These are phyloP conservation scores for Corythoichthys intestinalis DNA, from an alignment of 2,113 vertebrate species.

Conservation along the genomic window DNA sequence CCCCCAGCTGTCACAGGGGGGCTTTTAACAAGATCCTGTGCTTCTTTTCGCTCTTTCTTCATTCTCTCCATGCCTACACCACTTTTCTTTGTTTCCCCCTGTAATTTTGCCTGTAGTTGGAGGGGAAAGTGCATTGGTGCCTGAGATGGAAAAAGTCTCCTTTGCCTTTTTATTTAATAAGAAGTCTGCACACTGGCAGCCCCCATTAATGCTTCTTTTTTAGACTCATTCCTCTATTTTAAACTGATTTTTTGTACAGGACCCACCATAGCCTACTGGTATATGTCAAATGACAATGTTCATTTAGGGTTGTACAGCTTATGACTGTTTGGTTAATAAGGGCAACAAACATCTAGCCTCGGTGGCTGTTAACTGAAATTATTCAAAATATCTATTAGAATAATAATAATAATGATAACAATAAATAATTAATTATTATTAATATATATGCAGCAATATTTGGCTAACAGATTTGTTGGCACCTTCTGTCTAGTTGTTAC, in stretches of 20 bases:
- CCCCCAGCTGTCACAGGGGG: conserved; percentile 41
- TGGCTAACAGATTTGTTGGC: background rate
- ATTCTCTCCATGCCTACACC: conserved; percentile 33
- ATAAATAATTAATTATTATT: too few relatives aligned
- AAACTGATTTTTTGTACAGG: conserved; percentile 1
- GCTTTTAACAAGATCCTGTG: conserved; percentile 64
- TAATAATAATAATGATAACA: too few relatives aligned
- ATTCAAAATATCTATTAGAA: too few relatives aligned
- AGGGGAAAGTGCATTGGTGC: conserved; percentile 33
- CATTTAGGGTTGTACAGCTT: background rate
- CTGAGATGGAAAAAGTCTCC: conserved; percentile 5
- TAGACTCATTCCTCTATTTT: conserved; percentile 3
- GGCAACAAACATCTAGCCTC: background rate
- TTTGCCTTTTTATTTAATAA: conserved; percentile 26
- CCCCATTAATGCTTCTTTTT: background rate
- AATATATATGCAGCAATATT: background rate
- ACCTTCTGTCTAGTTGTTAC: background rate
- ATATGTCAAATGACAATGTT: conserved; percentile 6
- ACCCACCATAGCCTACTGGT: too few relatives aligned
- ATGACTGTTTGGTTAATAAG: background rate
- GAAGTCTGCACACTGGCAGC: conserved; percentile 16
- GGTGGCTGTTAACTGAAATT: background rate
- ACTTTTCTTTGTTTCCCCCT: conserved; percentile 16
- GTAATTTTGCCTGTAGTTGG: conserved; percentile 32
- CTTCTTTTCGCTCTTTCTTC: conserved; percentile 47